Base-by-base conservation (phyloP, 1,140 invertebrate species). In the Nephotettix cincticeps region DNA sequence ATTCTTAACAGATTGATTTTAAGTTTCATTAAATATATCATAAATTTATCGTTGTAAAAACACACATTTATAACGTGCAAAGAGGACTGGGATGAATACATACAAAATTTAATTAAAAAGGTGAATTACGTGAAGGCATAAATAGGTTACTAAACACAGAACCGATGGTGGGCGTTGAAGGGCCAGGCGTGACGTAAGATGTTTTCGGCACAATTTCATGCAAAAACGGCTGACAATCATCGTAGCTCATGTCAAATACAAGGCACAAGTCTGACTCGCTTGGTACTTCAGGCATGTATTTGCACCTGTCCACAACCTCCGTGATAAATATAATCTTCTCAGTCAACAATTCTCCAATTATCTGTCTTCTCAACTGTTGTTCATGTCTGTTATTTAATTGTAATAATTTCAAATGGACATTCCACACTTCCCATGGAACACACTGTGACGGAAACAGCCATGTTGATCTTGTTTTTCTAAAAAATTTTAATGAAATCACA, bases 151-250 rank as follows among this genome's bases (percentile, higher is more conserved):
- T 25, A 6, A 61, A 1, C 6, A 61, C 21, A 6, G 91, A 93
- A 29, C 91, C 90, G 75, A 94, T 90, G 0, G 91, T 92, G 0
- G 88, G 86, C 58, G 84, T 86, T 19, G 88, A 84, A 32, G 90
- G 88, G 40, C 90, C 90, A 23, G 89, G 86, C 28, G 91, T 87
- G 23, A 89, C 89, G 79, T 92, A 93, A 68, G 91, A 90, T n/a
- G n/a, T n/a, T n/a, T n/a, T n/a, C n/a, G n/a, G n/a, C 43, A 65
- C 30, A 23, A 45, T 68, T 47, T 58, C 96, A 81, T 96, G 97
- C 72, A 98, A 85, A 83, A 98, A 99, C 32, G 97, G 97, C 80
- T 99, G 97, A 51, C 97, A 91, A 81, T 99, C 96, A 1, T 87
- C 81, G 81, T 91, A 97, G 13, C 89, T 89, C 1, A 95, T 97